phyloP scores from a whole-genome alignment of 2,113 vertebrate species.

The human region GRCh38 chr11:48036001-48036500 shows the following conservation, averaged over 20 bases:
- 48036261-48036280: neutral
- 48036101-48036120: conserved; percentile 50
- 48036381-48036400: neutral
- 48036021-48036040: conserved; percentile 56
- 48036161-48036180: conserved; percentile 68
- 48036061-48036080: conserved; percentile 37
- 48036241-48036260: neutral
- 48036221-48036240: conserved; percentile 1
- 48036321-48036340: neutral
- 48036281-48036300: neutral
- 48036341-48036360: neutral
- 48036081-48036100: neutral
- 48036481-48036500: neutral
- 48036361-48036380: neutral
- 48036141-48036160: conserved; percentile 55
- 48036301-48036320: neutral
- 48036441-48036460: neutral
- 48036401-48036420: neutral
- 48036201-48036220: conserved; percentile 47
- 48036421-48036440: neutral
- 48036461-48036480: no score
- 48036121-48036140: conserved; percentile 59
- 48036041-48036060: conserved; percentile 36
- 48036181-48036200: conserved; percentile 76
- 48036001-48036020: conserved; percentile 17